These are phyloP conservation scores for Polypedilum vanderplanki DNA, from an alignment of 1,140 invertebrate species.

Conservation along the genomic window DNA sequence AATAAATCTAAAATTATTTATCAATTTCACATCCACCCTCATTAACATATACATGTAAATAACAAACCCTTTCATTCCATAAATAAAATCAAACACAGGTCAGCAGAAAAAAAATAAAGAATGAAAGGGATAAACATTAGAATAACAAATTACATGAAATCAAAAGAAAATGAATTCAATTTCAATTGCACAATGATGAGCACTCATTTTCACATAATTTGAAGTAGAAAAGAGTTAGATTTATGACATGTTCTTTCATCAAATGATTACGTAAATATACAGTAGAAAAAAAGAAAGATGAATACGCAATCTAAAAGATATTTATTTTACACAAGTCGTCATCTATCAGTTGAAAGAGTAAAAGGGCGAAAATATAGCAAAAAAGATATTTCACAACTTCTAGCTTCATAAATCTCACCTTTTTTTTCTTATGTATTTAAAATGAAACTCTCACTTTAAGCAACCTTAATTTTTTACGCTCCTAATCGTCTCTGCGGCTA, in stretches of 20 bases:
- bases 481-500: background rate
- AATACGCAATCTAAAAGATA: conserved; percentile 15
- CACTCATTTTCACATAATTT: conserved; percentile 8
- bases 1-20: too few relatives aligned
- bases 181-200: too few relatives aligned
- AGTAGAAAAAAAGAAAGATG: background rate
- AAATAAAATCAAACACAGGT: background rate
- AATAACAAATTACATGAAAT: background rate
- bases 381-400: background rate
- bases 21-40: too few relatives aligned
- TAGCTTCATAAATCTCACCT: background rate
- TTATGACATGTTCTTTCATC: conserved; percentile 25
- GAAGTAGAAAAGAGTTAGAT: background rate
- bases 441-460: too few relatives aligned
- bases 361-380: too few relatives aligned
- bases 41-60: too few relatives aligned
- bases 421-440: background rate
- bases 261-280: conserved; percentile 22
- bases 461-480: background rate
- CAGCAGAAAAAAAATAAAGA: background rate
- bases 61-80: too few relatives aligned
- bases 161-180: background rate
- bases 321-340: conserved; percentile 13
- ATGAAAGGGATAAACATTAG: background rate
- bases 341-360: background rate